Conservation (phyloP, 2,797 vertebrate species). For the Orientallactaga sibirica region DNA sequence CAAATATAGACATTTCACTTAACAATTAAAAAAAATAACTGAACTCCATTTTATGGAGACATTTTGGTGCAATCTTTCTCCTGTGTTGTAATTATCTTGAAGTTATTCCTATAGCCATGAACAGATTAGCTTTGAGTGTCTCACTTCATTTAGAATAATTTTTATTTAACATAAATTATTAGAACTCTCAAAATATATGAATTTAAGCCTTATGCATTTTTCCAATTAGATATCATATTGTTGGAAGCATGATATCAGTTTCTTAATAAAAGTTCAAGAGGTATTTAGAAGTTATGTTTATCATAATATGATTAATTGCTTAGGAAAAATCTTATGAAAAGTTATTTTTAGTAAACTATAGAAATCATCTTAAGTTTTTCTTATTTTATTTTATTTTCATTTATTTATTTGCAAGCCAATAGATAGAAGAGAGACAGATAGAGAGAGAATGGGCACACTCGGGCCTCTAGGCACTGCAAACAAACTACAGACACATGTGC, state of each 20-base stretch:
- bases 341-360: slow-evolving; percentile 42
- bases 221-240: neutral
- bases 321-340: slow-evolving; percentile 2
- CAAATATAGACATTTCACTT: neutral
- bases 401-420: too few species aligned
- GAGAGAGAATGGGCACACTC: too few species aligned
- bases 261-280: slow-evolving; percentile 1
- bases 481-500: too few species aligned
- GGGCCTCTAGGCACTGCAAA: too few species aligned
- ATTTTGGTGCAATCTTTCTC: neutral
- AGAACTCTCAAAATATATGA: neutral
- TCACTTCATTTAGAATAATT: neutral
- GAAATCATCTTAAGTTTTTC: slow-evolving; percentile 34
- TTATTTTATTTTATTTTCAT: too few species aligned
- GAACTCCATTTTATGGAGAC: neutral
- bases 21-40: neutral
- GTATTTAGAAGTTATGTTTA: neutral
- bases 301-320: slow-evolving; percentile 23
- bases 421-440: too few species aligned
- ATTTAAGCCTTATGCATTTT: neutral
- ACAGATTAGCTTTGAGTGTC: neutral
- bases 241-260: neutral
- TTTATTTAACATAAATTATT: neutral
- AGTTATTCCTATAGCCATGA: neutral
- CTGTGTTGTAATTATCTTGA: neutral